Evolutionary conservation across 2,797 vertebrate genomes (phyloP).

Genomic region (Tauraco hartlaubi): DNA sequence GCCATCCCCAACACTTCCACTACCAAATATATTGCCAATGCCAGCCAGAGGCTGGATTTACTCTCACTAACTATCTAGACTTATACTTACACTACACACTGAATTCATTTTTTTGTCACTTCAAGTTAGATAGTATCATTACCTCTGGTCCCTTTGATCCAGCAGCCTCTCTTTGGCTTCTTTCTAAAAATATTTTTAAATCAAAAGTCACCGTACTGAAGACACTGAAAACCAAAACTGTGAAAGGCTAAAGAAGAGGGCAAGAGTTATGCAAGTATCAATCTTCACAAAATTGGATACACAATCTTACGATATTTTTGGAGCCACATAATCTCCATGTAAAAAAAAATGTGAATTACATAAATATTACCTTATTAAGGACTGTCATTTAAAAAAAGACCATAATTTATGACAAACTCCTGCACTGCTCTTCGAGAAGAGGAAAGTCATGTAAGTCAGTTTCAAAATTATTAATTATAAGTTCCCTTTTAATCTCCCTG

Average conservation of each 20-base stretch:
- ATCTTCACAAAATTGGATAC: background rate
- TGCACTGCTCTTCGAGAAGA: background rate
- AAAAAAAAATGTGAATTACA: background rate
- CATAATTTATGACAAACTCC: background rate
- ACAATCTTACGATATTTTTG: background rate
- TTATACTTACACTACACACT: background rate
- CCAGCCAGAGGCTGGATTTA: background rate
- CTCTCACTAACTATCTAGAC: background rate
- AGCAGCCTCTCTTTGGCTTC: background rate
- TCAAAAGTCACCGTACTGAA: background rate
- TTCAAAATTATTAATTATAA: background rate
- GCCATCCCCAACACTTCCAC: background rate
- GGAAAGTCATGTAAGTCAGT: background rate
- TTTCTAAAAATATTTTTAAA: background rate
- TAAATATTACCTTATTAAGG: background rate
- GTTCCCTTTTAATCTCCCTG: background rate
- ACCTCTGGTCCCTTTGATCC: background rate
- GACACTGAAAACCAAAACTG: background rate
- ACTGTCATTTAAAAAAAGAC: background rate
- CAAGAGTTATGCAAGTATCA: background rate
- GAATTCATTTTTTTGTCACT: background rate
- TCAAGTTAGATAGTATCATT: background rate
- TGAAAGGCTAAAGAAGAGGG: background rate
- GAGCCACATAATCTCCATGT: background rate
- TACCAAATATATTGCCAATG: background rate